Base-by-base conservation (phyloP, 1,140 invertebrate species). In the Drosophila trapezifrons region DNA sequence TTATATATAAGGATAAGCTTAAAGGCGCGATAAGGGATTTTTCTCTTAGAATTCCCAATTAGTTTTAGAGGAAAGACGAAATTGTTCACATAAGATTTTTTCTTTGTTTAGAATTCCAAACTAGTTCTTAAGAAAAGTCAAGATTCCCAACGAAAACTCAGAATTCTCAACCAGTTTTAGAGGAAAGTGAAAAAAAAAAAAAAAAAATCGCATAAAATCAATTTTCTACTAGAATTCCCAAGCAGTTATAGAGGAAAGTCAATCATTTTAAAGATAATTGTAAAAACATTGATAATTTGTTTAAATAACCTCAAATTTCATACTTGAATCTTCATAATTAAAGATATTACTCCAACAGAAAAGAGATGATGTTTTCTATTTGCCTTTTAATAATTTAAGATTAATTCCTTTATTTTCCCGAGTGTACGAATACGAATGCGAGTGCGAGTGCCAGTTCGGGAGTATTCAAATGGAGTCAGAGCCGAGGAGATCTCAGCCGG, bases 401-500 rank as follows among this genome's bases (percentile, higher is more conserved):
- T 40, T 8, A 22, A 6, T 40, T 49, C 3, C 22, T 17, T 29
- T 1, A 10, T 46, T 60, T 17, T 20, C 3, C 32, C 13, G 2
- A 13, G 22, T 46, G 45, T 37, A 32, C 60, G 18, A 40, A 43
- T 64, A 20, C 47, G 10, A 71, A 52, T 60, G 37, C 66, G 32
- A 56, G 60, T 42, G 32, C 54, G 32, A 65, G 76, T 78, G 47
- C 37, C 58, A 74, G 46, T 82, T 38, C 51, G 65, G 54, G 65
- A 40, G 67, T 87, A 87, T 87, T 87, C 79, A 87, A 87, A 87
- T 87, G 76, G 55, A 87, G 57, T 57, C 73, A 77, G 55, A 69
- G 55, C 59, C 52, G 49, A 72, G 82, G 45, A 72, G 82, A 85
- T 86, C 65, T 42, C 55, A 65, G 81, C 46, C 66, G 5, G 18